phyloP scores from a whole-genome alignment of 2,797 vertebrate species.

The Ctenochaetus hawaiiensis region DNA sequence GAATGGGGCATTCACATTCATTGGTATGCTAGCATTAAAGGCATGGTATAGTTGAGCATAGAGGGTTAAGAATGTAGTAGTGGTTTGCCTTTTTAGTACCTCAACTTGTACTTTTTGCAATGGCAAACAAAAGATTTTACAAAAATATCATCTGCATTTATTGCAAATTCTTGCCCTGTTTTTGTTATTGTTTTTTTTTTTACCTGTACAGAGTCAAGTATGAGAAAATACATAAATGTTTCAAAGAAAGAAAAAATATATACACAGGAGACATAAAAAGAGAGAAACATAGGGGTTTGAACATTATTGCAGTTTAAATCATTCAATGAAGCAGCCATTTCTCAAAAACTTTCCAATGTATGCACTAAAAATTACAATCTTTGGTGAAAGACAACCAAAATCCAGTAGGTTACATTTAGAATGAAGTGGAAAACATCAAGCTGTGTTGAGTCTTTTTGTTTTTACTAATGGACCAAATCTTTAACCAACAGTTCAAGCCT shows the following conservation, averaged over 20 bases:
- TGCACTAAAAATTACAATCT: constrained; percentile 55
- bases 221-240: constrained; percentile 62
- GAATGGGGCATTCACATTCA: constrained; percentile 84
- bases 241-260: constrained; percentile 72
- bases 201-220: constrained; percentile 78
- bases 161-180: constrained; percentile 73
- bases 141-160: constrained; percentile 75
- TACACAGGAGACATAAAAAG: constrained; percentile 70
- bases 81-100: constrained; percentile 57
- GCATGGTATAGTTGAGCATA: constrained; percentile 64
- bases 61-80: constrained; percentile 30
- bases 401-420: constrained; percentile 57
- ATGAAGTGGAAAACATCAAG: constrained; percentile 45
- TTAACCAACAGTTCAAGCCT: constrained; percentile 65
- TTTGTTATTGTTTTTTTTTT: constrained; percentile 4
- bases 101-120: constrained; percentile 45
- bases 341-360: constrained; percentile 49
- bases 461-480: constrained; percentile 43
- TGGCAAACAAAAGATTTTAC: constrained; percentile 61
- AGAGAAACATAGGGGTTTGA: constrained; percentile 44
- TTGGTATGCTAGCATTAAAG: constrained; percentile 85
- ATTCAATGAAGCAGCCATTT: constrained; percentile 52
- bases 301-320: constrained; percentile 65
- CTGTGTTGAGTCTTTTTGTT: constrained; percentile 30
- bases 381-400: constrained; percentile 53